phyloP scores from a whole-genome alignment of 2,113 vertebrate genomes.

The Protobothrops flavoviridis region DNA sequence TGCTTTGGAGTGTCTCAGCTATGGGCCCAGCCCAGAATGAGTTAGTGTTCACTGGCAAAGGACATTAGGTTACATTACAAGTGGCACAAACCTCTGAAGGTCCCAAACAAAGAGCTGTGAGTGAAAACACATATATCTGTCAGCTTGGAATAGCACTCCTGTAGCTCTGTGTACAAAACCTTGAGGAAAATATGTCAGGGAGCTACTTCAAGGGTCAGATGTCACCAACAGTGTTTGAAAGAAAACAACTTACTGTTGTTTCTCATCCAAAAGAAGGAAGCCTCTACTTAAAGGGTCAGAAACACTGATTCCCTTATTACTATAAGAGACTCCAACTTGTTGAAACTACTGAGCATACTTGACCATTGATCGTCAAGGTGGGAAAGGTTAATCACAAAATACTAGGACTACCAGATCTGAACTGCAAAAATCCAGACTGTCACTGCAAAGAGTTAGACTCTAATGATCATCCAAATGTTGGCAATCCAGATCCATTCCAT shows the following conservation, averaged over 20 bases:
- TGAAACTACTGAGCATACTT: neutral
- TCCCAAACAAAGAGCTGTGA: slow-evolving; percentile 28
- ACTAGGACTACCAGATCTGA: neutral
- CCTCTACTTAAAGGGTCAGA: neutral
- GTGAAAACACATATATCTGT: neutral
- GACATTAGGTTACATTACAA: slow-evolving; percentile 31
- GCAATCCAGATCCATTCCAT: neutral
- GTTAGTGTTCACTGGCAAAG: neutral
- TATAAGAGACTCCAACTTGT: neutral
- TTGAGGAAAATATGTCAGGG: slow-evolving; percentile 20
- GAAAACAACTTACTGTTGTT: neutral
- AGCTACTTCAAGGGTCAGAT: slow-evolving; percentile 23
- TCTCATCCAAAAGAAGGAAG: neutral
- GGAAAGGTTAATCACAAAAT: neutral
- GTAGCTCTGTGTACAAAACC: slow-evolving; percentile 5
- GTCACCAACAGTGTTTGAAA: slow-evolving; percentile 1
- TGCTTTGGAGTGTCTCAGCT: neutral
- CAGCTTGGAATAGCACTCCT: slow-evolving; percentile 3
- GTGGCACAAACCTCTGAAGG: slow-evolving; percentile 14
- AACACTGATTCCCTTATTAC: no score
- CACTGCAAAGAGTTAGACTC: neutral
- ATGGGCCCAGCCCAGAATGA: neutral
- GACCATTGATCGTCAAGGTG: neutral
- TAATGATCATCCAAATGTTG: neutral
- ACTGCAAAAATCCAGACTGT: neutral